These are phyloP conservation scores for Pogona vitticeps DNA, from an alignment of 2,113 vertebrate genomes.

Conservation along the genomic window DNA sequence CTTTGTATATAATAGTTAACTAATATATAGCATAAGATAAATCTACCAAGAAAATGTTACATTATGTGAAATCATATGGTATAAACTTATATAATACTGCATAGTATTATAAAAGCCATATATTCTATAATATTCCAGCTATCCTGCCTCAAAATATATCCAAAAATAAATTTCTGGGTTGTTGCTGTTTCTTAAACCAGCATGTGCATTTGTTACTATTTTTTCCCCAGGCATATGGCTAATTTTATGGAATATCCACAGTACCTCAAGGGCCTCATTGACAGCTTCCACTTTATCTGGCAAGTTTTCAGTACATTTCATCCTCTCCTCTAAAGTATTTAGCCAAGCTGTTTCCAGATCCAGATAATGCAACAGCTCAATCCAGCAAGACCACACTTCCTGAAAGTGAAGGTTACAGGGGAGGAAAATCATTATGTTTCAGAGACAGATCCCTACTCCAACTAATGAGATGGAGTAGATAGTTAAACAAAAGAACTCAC, in stretches of 20 bases:
- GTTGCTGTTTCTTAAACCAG: constrained; percentile 19
- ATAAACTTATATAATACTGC: too few species aligned
- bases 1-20: not conserved
- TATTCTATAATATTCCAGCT: not conserved
- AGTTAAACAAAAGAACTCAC: not conserved
- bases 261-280: constrained; percentile 90
- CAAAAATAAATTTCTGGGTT: not conserved
- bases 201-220: not conserved
- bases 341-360: constrained; percentile 92
- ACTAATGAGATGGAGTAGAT: not conserved
- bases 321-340: constrained; percentile 84
- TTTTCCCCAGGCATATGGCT: not conserved
- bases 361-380: constrained; percentile 93
- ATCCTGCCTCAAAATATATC: not conserved
- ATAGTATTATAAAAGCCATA: too few species aligned
- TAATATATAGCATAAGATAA: not conserved
- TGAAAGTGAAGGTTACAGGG: constrained; percentile 44
- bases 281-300: constrained; percentile 83
- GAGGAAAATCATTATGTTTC: not conserved
- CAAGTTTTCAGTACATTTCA: constrained; percentile 80
- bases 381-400: constrained; percentile 99
- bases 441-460: not conserved
- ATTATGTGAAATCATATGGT: too few species aligned
- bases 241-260: not conserved
- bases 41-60: not conserved